Evolutionary conservation across 2,113 vertebrate species (phyloP).

Genomic region (Oreochromis tanganicae): DNA sequence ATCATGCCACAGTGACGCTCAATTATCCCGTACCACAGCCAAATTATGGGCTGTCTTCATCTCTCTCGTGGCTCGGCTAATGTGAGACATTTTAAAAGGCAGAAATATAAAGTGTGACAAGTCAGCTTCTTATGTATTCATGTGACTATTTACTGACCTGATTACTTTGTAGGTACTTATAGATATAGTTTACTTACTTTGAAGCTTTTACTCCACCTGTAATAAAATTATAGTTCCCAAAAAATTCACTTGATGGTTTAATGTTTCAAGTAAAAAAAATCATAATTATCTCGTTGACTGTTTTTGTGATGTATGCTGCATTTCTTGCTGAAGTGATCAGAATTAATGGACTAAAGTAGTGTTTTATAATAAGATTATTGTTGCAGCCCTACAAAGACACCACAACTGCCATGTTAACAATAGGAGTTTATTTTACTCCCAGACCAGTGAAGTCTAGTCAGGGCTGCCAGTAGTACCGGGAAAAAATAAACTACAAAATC

Average conservation of each 20-base stretch:
- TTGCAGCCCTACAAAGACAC: background rate
- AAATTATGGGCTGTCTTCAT: background rate
- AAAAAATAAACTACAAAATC: background rate
- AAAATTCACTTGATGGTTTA: too few relatives aligned
- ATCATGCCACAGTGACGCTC: background rate
- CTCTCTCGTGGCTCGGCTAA: background rate
- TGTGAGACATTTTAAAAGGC: background rate
- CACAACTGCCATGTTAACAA: background rate
- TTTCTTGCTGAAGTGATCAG: background rate
- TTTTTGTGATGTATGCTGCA: background rate
- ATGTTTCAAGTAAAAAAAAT: too few relatives aligned
- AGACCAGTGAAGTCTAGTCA: background rate
- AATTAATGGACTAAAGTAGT: background rate
- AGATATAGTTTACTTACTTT: too few relatives aligned
- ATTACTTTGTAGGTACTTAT: background rate
- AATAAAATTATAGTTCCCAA: too few relatives aligned
- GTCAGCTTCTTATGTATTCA: background rate
- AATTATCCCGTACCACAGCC: background rate
- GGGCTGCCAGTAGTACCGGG: background rate
- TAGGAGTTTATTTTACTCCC: background rate
- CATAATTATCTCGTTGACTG: too few relatives aligned
- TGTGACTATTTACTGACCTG: background rate
- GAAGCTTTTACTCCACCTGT: too few relatives aligned
- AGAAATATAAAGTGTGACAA: accelerated
- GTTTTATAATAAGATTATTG: background rate